phyloP scores from a whole-genome alignment of 1,140 invertebrate genomes.

The Hycleus cichorii region DNA sequence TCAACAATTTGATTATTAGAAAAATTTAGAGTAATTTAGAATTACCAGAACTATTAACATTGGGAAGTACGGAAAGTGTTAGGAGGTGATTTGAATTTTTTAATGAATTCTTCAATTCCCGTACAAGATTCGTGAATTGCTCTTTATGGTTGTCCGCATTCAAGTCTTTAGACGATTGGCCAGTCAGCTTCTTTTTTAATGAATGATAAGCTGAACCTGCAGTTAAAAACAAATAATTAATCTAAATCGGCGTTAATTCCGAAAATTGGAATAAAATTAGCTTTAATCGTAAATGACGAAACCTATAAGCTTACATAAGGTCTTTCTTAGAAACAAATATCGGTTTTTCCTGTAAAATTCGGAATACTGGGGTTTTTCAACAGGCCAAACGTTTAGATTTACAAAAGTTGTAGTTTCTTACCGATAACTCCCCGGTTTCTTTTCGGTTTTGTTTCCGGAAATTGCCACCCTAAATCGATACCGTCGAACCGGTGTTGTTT shows the following conservation, averaged over 20 bases:
- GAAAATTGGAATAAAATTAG: too few species aligned
- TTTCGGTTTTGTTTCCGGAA: constrained; percentile 67
- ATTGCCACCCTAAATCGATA: constrained; percentile 81
- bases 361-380: constrained; percentile 31
- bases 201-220: too few species aligned
- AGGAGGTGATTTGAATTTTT: constrained; percentile 57
- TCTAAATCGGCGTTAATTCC: too few species aligned
- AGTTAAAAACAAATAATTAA: too few species aligned
- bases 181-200: constrained; percentile 66
- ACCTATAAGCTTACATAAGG: constrained; percentile 52
- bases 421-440: constrained; percentile 47
- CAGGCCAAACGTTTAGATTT: constrained; percentile 47
- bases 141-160: constrained; percentile 70
- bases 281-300: too few species aligned
- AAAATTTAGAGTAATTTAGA: constrained; percentile 2
- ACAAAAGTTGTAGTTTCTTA: too few species aligned
- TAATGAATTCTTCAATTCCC: constrained; percentile 63
- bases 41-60: constrained; percentile 67
- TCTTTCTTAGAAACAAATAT: constrained; percentile 40
- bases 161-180: constrained; percentile 60
- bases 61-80: constrained; percentile 63
- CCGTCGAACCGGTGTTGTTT: constrained; percentile 76
- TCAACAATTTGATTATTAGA: constrained; percentile 2
- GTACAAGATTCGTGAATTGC: constrained; percentile 64
- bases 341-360: neutral